These are phyloP conservation scores for Toxostoma redivivum DNA, from an alignment of 2,113 vertebrate species.

Conservation along the genomic window DNA sequence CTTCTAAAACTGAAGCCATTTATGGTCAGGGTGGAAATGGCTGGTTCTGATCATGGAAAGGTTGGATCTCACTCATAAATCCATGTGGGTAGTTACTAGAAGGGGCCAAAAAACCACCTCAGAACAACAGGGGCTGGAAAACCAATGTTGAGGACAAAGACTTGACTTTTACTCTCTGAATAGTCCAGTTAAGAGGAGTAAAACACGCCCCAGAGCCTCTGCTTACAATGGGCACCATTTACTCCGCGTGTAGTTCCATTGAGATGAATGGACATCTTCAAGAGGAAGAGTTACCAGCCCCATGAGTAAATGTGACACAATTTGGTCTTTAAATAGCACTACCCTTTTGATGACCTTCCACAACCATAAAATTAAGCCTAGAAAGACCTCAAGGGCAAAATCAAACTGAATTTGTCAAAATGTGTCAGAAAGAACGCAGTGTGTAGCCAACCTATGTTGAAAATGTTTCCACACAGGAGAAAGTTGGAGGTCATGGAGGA, in stretches of 20 bases:
- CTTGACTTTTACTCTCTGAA: neutral
- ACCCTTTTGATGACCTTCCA: constrained; percentile 58
- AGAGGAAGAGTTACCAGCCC: neutral
- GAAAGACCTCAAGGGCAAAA: constrained; percentile 44
- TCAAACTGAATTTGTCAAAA: constrained; percentile 56
- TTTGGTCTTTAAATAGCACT: constrained; percentile 37
- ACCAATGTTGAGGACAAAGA: neutral
- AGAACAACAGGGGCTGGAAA: neutral
- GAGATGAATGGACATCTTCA: constrained; percentile 8
- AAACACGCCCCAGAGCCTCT: neutral
- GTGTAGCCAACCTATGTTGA: neutral
- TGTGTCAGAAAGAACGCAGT: neutral
- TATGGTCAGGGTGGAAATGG: neutral
- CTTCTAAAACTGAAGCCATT: neutral
- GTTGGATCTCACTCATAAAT: neutral
- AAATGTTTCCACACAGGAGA: neutral
- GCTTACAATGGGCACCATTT: neutral
- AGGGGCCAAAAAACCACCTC: constrained; percentile 21
- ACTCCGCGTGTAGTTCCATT: neutral
- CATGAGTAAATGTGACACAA: constrained; percentile 38
- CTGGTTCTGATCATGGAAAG: neutral
- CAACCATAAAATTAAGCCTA: constrained; percentile 48
- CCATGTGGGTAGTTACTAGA: constrained; percentile 21
- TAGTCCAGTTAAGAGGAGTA: neutral
- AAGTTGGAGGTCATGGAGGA: constrained; percentile 19